phyloP scores from a whole-genome alignment of 2,888 invertebrate genomes.

The Ptilodon capucinus region DNA sequence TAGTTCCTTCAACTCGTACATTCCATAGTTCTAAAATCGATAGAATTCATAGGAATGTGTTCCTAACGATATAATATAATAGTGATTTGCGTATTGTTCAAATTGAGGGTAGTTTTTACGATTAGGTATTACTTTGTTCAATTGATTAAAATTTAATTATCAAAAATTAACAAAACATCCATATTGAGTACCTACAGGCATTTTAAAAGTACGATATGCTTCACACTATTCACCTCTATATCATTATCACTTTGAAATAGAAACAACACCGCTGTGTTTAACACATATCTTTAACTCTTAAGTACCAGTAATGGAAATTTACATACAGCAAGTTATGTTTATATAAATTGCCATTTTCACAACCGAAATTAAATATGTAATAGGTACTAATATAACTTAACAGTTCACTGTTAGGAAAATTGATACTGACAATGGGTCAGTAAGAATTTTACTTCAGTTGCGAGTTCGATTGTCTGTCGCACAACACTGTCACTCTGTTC shows the following conservation, averaged over 20 bases:
- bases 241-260: slow-evolving; percentile 64
- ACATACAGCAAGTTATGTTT: slow-evolving; percentile 73
- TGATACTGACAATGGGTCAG: slow-evolving; percentile 50
- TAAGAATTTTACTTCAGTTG: slow-evolving; percentile 54
- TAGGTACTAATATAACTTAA: slow-evolving; percentile 75
- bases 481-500: slow-evolving; percentile 74
- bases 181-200: slow-evolving; percentile 19
- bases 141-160: slow-evolving; percentile 13
- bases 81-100: slow-evolving; percentile 31
- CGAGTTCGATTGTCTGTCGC: slow-evolving; percentile 58
- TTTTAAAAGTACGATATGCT: slow-evolving; percentile 59
- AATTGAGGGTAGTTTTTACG: slow-evolving; percentile 24
- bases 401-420: slow-evolving; percentile 57
- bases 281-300: slow-evolving; percentile 74
- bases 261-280: slow-evolving; percentile 74
- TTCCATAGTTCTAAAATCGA: slow-evolving; percentile 9
- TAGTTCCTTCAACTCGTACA: neutral
- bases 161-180: slow-evolving; percentile 19
- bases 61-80: slow-evolving; percentile 3
- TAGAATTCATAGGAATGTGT: neutral
- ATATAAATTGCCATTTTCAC: slow-evolving; percentile 82
- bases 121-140: slow-evolving; percentile 24
- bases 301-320: slow-evolving; percentile 71
- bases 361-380: slow-evolving; percentile 82
- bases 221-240: slow-evolving; percentile 46